Evolutionary conservation across 2,797 vertebrate species (phyloP).

Genomic region (Malurus leucopterus): DNA sequence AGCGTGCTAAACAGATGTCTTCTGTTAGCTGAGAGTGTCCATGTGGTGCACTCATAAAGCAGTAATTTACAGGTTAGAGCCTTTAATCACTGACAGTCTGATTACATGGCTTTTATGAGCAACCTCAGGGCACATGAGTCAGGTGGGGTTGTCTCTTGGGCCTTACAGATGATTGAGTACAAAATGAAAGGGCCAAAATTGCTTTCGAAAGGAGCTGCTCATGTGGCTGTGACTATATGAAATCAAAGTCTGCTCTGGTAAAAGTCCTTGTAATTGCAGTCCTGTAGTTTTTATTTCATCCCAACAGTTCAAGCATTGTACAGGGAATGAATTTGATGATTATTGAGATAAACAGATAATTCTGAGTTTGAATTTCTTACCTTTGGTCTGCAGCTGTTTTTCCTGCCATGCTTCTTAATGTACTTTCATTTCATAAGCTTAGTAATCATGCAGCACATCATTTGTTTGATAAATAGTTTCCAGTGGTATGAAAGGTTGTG

Average conservation of each 20-base stretch:
- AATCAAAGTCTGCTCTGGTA: neutral
- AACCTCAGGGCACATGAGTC: accelerated
- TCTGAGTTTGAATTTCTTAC: neutral
- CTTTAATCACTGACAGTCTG: neutral
- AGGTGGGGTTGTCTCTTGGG: neutral
- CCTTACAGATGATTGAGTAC: neutral
- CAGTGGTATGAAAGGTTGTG: neutral
- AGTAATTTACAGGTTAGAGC: neutral
- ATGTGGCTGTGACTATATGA: neutral
- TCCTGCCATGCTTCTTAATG: neutral
- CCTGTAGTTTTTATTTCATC: neutral
- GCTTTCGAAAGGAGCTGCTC: neutral
- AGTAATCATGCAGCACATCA: neutral
- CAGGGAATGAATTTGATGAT: neutral
- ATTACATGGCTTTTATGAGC: neutral
- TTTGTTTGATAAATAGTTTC: neutral
- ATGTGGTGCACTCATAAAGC: neutral
- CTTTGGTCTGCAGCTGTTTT: neutral
- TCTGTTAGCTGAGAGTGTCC: neutral
- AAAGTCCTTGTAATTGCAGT: neutral
- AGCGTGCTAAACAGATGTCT: neutral
- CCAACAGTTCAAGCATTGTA: neutral
- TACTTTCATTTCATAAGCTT: neutral
- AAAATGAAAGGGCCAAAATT: neutral
- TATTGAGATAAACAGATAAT: neutral